Evolutionary conservation across 2,113 vertebrate genomes (phyloP).

Genomic region (Vicugna pacos): DNA sequence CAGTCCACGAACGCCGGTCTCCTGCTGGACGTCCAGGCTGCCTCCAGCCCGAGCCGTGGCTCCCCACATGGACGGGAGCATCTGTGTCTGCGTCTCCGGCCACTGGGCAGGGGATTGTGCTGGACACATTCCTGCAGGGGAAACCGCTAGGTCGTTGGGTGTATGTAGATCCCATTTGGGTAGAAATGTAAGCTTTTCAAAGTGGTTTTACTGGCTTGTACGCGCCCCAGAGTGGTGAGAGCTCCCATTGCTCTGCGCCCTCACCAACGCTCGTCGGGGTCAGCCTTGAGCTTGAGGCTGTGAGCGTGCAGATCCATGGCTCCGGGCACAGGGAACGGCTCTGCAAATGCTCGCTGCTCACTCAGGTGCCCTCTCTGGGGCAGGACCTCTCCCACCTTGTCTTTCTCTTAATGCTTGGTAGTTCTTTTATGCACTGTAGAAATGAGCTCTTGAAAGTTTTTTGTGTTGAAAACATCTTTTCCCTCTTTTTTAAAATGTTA

Average conservation of each 20-base stretch:
- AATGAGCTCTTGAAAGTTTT: neutral
- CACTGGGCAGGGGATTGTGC: too few relatives aligned
- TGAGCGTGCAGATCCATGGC: accelerated
- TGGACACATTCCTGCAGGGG: neutral
- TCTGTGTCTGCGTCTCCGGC: neutral
- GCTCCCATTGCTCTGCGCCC: too few relatives aligned
- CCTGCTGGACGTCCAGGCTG: neutral
- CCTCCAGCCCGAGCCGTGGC: neutral
- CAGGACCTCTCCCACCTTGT: neutral
- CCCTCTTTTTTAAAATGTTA: too few relatives aligned
- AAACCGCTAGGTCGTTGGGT: accelerated
- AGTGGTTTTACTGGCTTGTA: too few relatives aligned
- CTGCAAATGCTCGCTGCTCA: accelerated
- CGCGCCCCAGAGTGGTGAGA: accelerated
- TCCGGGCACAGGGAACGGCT: neutral
- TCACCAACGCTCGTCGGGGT: neutral
- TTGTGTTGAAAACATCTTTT: too few relatives aligned
- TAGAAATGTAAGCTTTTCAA: neutral
- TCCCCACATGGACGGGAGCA: accelerated
- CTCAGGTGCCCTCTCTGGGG: neutral
- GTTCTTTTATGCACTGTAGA: too few relatives aligned
- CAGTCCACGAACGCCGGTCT: accelerated
- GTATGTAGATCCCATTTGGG: accelerated
- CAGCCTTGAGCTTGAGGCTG: neutral
- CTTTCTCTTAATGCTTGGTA: too few relatives aligned